Evolutionary conservation across 2,113 vertebrate genomes (phyloP).

Genomic region (Nerophis ophidion): DNA sequence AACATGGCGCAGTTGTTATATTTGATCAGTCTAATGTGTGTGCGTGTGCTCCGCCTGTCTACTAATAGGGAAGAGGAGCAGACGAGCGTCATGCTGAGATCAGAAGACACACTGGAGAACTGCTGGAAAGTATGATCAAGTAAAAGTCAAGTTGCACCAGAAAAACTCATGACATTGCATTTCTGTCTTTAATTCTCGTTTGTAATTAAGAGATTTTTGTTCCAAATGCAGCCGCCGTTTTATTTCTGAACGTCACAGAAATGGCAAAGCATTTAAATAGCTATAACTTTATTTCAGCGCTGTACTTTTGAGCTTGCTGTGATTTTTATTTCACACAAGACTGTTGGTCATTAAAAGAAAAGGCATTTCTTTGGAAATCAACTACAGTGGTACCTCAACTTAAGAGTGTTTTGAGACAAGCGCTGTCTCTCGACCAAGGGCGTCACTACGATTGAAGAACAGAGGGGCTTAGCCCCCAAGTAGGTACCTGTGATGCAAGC

Average conservation of each 20-base stretch:
- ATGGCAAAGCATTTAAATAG: background rate
- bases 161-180: conserved; percentile 25
- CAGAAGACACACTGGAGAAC: conserved; percentile 61
- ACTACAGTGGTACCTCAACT: no score
- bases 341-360: no score
- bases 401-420: no score
- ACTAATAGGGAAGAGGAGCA: conserved; percentile 55
- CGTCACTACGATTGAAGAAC: no score
- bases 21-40: conserved; percentile 50
- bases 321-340: background rate
- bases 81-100: conserved; percentile 57
- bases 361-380: no score
- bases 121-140: conserved; percentile 44
- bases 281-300: background rate
- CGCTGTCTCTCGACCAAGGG: no score
- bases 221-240: background rate
- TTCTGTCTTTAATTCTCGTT: conserved; percentile 9
- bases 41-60: conserved; percentile 34
- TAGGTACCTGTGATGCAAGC: no score
- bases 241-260: background rate
- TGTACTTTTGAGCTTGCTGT: background rate
- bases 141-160: conserved; percentile 41
- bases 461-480: no score
- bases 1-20: conserved; percentile 53
- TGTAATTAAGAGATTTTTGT: background rate